Evolutionary conservation across 2,888 invertebrate species (phyloP).

Genomic region (Iphiclides podalirius): DNA sequence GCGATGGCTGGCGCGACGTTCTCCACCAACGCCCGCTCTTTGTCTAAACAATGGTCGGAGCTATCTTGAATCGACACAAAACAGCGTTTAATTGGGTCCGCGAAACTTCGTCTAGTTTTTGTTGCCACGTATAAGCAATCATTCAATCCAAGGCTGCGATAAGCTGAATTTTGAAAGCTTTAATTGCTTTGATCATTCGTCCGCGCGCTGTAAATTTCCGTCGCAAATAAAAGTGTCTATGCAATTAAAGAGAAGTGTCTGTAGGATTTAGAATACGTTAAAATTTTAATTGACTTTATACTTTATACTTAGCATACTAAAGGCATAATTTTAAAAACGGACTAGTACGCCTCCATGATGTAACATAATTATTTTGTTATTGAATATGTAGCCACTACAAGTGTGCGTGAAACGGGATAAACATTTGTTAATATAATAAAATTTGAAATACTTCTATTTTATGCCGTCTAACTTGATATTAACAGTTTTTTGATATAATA

Average conservation of each 20-base stretch:
- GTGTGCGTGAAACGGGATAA: too few relatives aligned
- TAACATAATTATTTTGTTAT: too few relatives aligned
- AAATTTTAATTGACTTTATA: conserved; percentile 11
- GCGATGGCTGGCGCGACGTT: conserved; percentile 57
- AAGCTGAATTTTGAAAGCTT: conserved; percentile 36
- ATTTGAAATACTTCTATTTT: too few relatives aligned
- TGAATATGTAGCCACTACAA: too few relatives aligned
- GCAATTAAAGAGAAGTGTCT: conserved; percentile 11
- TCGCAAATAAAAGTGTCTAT: conserved; percentile 14
- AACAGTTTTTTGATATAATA: too few relatives aligned
- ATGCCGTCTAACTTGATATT: too few relatives aligned
- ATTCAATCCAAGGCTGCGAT: conserved; percentile 43
- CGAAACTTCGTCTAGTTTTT: conserved; percentile 50
- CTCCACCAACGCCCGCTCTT: conserved; percentile 60
- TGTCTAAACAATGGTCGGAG: conserved; percentile 68
- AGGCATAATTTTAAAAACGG: conserved; percentile 3
- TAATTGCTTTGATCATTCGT: conserved; percentile 24
- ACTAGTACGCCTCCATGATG: background rate
- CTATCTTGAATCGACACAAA: conserved; percentile 74
- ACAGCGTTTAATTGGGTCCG: conserved; percentile 74
- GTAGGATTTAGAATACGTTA: conserved; percentile 4
- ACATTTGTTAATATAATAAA: too few relatives aligned
- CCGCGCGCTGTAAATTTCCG: conserved; percentile 16
- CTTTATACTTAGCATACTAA: background rate
- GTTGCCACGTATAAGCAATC: conserved; percentile 41